Evolutionary conservation across 2,888 invertebrate species (phyloP).

Genomic region (Blomia tropicalis): DNA sequence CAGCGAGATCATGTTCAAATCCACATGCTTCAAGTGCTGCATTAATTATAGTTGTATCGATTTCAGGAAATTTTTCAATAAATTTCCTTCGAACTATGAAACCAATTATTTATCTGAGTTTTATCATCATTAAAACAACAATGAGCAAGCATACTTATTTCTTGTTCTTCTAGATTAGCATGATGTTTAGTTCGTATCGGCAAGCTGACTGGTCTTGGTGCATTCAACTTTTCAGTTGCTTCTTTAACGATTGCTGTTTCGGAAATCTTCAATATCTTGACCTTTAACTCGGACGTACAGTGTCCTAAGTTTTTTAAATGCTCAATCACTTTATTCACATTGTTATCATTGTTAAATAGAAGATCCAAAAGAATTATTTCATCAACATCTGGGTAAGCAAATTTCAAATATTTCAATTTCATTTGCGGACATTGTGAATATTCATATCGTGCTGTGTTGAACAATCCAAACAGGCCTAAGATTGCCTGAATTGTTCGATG

Average conservation of each 20-base stretch:
- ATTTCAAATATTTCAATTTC: conserved; percentile 57
- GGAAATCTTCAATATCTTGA: not conserved
- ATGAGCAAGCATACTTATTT: conserved; percentile 31
- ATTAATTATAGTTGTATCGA: conserved; percentile 61
- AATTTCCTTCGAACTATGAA: conserved; percentile 36
- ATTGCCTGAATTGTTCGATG: conserved; percentile 30
- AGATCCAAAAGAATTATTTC: conserved; percentile 63
- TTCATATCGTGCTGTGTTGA: conserved; percentile 12
- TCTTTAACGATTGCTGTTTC: conserved; percentile 11
- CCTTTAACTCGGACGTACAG: conserved; percentile 32
- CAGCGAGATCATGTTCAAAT: conserved; percentile 63
- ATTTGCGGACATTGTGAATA: conserved; percentile 30
- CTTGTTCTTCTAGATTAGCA: conserved; percentile 30
- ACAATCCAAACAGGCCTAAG: conserved; percentile 23
- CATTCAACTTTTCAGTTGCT: not conserved
- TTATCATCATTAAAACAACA: not conserved
- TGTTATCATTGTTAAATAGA: conserved; percentile 57
- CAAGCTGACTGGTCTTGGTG: conserved; percentile 12
- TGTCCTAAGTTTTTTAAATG: conserved; percentile 63
- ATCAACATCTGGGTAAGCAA: conserved; percentile 73
- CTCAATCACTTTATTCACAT: conserved; percentile 72
- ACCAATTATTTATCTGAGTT: not conserved
- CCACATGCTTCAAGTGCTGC: conserved; percentile 76
- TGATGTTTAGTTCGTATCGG: conserved; percentile 19
- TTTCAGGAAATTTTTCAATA: conserved; percentile 52